Percentiles rank a stretch among this genome's conserved stretches.
Evolutionary conservation across 2,888 invertebrate species (phyloP).

Genomic region (Vandiemenella viatica): DNA sequence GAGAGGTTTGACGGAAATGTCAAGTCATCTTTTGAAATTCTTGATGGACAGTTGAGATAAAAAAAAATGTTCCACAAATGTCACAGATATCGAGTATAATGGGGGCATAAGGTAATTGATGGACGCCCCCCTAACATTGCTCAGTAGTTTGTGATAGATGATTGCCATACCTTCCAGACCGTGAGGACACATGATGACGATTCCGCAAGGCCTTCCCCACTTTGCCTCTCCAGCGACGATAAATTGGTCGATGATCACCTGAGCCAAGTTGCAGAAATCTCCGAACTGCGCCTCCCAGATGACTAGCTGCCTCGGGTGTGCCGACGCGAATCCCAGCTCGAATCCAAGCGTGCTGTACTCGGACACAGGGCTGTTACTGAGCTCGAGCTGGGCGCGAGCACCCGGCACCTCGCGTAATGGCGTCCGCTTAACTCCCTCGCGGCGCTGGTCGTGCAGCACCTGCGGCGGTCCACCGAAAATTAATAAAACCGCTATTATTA

Average conservation of each 20-base stretch:
- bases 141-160: too few relatives aligned
- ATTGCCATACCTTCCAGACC: conserved; percentile 44
- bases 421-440: conserved; percentile 31
- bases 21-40: too few relatives aligned
- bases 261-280: conserved; percentile 23
- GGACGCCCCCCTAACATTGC: too few relatives aligned
- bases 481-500: too few relatives aligned
- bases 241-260: conserved; percentile 40
- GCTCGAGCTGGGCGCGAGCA: conserved; percentile 59
- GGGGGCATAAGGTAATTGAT: too few relatives aligned
- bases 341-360: conserved; percentile 62
- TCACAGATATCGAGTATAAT: too few relatives aligned
- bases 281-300: conserved; percentile 83
- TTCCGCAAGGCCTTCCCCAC: conserved; percentile 5
- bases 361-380: conserved; percentile 66
- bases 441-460: conserved; percentile 63
- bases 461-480: too few relatives aligned
- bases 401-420: conserved; percentile 18
- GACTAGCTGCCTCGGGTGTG: conserved; percentile 54
- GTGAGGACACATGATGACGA: conserved; percentile 9
- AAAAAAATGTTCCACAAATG: too few relatives aligned
- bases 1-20: too few relatives aligned
- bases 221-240: conserved; percentile 39
- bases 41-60: too few relatives aligned
- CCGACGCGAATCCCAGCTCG: conserved; percentile 67